Conservation (phyloP, 2,888 invertebrate genomes). For the Pterostichus madidus region DNA sequence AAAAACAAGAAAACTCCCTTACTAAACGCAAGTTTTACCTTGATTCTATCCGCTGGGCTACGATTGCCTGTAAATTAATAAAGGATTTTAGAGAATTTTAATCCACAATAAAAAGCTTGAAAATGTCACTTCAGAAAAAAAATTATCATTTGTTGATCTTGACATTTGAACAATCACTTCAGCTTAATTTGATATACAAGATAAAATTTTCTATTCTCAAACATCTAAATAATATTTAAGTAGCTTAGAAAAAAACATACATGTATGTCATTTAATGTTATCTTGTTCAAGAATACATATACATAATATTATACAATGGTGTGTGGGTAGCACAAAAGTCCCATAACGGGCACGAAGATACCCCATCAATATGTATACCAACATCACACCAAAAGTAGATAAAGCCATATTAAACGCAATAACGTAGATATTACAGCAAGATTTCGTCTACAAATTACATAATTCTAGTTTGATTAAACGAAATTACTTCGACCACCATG, state of each 20-base stretch:
- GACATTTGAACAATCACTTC: conserved; percentile 35
- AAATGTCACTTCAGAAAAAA: conserved; percentile 35
- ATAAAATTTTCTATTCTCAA: conserved; percentile 41
- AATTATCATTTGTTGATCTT: conserved; percentile 43
- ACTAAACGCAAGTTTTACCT: no score
- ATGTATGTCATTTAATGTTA: conserved; percentile 41
- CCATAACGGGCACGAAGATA: background rate
- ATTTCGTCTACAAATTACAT: conserved; percentile 57
- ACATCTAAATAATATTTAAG: conserved; percentile 49
- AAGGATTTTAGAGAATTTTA: conserved; percentile 26
- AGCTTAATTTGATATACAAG: conserved; percentile 41
- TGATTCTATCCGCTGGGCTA: no score
- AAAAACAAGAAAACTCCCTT: no score
- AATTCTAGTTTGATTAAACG: conserved; percentile 60
- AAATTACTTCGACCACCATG: conserved; percentile 59
- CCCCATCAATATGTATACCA: conserved; percentile 8
- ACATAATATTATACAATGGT: conserved; percentile 33
- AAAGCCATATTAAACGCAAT: conserved; percentile 58
- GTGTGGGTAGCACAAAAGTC: conserved; percentile 29
- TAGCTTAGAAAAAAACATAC: conserved; percentile 27
- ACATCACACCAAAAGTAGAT: conserved; percentile 35
- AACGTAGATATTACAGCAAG: conserved; percentile 43
- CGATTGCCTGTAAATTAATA: no score
- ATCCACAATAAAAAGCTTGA: background rate
- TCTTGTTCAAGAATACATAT: conserved; percentile 35